Percentiles rank a stretch among this genome's conserved stretches.
These are phyloP conservation scores for Osmerus eperlanus DNA, from an alignment of 2,113 vertebrate species.

Conservation along the genomic window DNA sequence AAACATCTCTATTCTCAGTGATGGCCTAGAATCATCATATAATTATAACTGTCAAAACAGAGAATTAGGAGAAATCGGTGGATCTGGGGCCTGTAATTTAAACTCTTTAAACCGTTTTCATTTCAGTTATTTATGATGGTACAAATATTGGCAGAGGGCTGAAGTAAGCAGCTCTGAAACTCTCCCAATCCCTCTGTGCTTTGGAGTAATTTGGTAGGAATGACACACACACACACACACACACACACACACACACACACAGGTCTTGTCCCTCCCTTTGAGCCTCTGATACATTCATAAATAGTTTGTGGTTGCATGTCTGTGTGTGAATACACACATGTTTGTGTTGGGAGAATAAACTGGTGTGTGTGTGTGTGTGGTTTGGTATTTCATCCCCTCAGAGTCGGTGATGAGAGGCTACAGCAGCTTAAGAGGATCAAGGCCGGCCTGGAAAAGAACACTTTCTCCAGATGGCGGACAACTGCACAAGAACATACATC, in stretches of 20 bases:
- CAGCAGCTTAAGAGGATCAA: slow-evolving; percentile 2
- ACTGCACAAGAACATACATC: not conserved
- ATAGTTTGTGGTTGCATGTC: too few relatives aligned
- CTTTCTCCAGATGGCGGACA: slow-evolving; percentile 17
- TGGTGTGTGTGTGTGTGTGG: not conserved
- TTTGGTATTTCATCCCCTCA: slow-evolving; percentile 3
- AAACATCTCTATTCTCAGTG: not conserved
- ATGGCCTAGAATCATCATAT: slow-evolving; percentile 7
- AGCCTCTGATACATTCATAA: not conserved
- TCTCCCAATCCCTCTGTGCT: not conserved
- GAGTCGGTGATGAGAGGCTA: not conserved
- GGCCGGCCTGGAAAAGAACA: slow-evolving; percentile 3
- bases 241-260: not conserved
- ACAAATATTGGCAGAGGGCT: slow-evolving; percentile 1
- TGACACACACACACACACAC: slow-evolving; percentile 1
- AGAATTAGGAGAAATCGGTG: slow-evolving; percentile 21
- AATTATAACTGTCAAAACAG: slow-evolving; percentile 43
- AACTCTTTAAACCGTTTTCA: slow-evolving; percentile 21
- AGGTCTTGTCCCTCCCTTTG: not conserved
- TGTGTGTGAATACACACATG: too few relatives aligned
- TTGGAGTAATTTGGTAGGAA: not conserved
- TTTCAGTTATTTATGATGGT: slow-evolving; percentile 3
- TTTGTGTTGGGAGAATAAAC: too few relatives aligned
- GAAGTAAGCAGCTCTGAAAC: slow-evolving; percentile 2
- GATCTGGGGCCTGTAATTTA: slow-evolving; percentile 38